Percentiles rank a stretch among this genome's conserved stretches.
These are phyloP conservation scores for Cylindroiulus punctatus DNA, from an alignment of 2,888 invertebrate species.

Conservation along the genomic window DNA sequence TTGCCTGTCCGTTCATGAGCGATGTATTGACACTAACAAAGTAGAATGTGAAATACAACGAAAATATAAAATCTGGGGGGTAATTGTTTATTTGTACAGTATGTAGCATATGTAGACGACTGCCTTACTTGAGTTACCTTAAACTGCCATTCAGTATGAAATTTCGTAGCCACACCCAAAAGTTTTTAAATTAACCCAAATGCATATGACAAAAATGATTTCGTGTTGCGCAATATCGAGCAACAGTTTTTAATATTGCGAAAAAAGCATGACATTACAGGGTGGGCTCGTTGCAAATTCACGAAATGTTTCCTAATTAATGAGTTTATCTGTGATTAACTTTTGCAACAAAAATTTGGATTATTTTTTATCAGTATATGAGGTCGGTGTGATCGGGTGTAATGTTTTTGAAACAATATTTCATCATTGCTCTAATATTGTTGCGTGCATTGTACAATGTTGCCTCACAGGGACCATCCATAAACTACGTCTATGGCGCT, in stretches of 20 bases:
- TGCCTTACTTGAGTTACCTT: background rate
- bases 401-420: background rate
- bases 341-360: slow-evolving; percentile 5
- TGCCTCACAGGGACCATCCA: background rate
- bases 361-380: background rate
- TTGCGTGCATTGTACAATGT: background rate
- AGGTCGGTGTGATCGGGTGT: background rate
- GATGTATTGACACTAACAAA: background rate
- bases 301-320: slow-evolving; percentile 19
- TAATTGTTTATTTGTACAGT: background rate
- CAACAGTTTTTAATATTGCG: background rate
- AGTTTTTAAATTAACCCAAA: background rate
- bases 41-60: background rate
- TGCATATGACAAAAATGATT: background rate
- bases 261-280: background rate
- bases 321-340: slow-evolving; percentile 20
- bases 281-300: background rate
- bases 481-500: background rate
- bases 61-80: background rate
- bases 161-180: background rate
- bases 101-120: background rate
- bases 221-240: background rate
- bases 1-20: background rate
- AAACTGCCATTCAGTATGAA: slow-evolving; percentile 24
- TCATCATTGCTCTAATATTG: background rate